These are phyloP conservation scores for Agrilus mali DNA, from an alignment of 2,888 invertebrate genomes.

Conservation along the genomic window DNA sequence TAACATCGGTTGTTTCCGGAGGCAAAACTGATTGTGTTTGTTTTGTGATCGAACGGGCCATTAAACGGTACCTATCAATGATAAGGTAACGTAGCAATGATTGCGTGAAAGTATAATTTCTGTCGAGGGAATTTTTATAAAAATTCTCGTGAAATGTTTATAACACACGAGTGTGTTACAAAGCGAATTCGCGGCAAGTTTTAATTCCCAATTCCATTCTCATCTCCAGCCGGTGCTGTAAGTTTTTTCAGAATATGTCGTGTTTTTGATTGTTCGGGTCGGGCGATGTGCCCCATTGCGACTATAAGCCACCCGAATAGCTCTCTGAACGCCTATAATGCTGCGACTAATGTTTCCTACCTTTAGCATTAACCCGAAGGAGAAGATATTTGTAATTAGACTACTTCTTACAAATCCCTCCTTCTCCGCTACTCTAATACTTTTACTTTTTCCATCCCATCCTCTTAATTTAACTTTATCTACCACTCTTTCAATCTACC, in stretches of 20 bases:
- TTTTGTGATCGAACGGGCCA: too few relatives aligned
- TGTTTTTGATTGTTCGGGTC: slow-evolving; percentile 48
- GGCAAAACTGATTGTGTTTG: too few relatives aligned
- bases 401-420: slow-evolving; percentile 29
- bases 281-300: slow-evolving; percentile 45
- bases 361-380: slow-evolving; percentile 32
- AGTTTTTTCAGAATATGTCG: slow-evolving; percentile 29
- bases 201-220: slow-evolving; percentile 26
- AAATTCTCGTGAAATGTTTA: slow-evolving; percentile 1
- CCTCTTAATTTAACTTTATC: too few relatives aligned
- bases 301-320: slow-evolving; percentile 54
- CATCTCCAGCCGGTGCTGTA: slow-evolving; percentile 23
- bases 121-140: too few relatives aligned
- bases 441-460: too few relatives aligned
- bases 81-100: too few relatives aligned
- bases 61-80: too few relatives aligned
- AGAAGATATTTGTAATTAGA: slow-evolving; percentile 47
- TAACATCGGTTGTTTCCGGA: too few relatives aligned
- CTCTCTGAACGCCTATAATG: slow-evolving; percentile 58
- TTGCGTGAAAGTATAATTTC: too few relatives aligned
- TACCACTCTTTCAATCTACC: too few relatives aligned
- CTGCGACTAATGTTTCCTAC: slow-evolving; percentile 47
- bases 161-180: slow-evolving; percentile 14
- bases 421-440: slow-evolving; percentile 12
- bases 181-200: slow-evolving; percentile 20